A percentile compares a stretch with the other conserved stretches of the same genome.
These are phyloP conservation scores for Orycteropus afer DNA, from an alignment of 2,113 vertebrate genomes.

Conservation along the genomic window DNA sequence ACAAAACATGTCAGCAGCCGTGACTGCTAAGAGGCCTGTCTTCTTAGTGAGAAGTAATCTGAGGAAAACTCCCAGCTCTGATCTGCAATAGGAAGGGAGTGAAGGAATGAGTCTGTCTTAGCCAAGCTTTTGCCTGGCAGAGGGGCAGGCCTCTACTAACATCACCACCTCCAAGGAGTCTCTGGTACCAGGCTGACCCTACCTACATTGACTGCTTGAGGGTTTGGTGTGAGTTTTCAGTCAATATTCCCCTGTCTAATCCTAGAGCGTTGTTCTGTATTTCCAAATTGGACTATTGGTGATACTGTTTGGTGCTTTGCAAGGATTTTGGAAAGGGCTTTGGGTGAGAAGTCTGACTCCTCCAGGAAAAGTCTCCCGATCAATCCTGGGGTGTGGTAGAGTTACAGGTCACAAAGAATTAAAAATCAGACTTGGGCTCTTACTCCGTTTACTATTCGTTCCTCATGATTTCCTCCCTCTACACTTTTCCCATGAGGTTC, in stretches of 20 bases:
- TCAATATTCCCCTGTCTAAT: not conserved
- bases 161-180: not conserved
- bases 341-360: too few relatives aligned
- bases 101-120: not conserved
- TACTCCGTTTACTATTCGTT: not conserved
- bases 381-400: not conserved
- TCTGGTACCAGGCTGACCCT: not conserved
- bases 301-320: not conserved
- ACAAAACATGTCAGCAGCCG: constrained; percentile 71
- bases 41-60: constrained; percentile 38
- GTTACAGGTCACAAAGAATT: not conserved
- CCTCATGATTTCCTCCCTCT: not conserved
- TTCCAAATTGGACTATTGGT: not conserved
- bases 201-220: too few relatives aligned
- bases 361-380: not conserved
- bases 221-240: not conserved
- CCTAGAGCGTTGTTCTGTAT: not conserved
- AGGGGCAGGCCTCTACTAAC: not conserved
- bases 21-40: constrained; percentile 64
- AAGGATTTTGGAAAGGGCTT: not conserved
- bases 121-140: not conserved
- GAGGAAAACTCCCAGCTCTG: constrained; percentile 13
- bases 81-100: not conserved
- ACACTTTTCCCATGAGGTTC: not conserved
- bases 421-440: not conserved